These are phyloP conservation scores for Sula dactylatra DNA, from an alignment of 2,113 vertebrate genomes.

Conservation along the genomic window DNA sequence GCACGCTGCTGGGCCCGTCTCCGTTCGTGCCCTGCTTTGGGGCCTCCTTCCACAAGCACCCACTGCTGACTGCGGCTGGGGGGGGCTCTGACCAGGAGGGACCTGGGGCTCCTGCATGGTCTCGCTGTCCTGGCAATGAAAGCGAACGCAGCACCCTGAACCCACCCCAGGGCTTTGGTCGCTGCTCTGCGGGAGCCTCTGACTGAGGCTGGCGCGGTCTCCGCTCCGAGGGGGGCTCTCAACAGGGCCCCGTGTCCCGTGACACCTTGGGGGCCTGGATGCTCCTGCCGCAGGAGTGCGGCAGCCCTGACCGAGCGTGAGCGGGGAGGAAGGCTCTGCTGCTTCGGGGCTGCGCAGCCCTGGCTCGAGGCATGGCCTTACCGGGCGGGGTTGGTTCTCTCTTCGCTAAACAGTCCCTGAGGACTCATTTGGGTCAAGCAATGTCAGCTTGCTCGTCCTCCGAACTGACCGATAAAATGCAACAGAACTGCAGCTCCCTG, in stretches of 20 bases:
- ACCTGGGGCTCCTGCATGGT: rapidly evolving
- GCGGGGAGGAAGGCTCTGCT: background rate
- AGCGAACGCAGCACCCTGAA: rapidly evolving
- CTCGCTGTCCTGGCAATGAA: background rate
- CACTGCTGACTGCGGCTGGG: background rate
- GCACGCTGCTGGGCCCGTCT: background rate
- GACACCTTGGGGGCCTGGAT: background rate
- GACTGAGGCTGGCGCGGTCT: rapidly evolving
- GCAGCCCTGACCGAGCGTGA: background rate
- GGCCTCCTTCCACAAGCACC: background rate
- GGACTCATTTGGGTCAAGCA: background rate
- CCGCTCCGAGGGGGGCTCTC: background rate
- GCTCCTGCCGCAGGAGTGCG: background rate
- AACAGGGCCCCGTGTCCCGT: rapidly evolving
- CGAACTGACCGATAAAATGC: rapidly evolving
- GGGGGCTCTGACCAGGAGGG: too few species aligned
- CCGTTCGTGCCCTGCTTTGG: too few species aligned
- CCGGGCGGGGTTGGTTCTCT: rapidly evolving
- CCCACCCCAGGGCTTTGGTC: too few species aligned
- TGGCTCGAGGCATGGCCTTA: rapidly evolving
- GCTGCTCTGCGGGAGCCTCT: rapidly evolving
- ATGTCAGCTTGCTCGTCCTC: rapidly evolving
- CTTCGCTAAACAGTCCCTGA: background rate
- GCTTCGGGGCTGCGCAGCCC: background rate
- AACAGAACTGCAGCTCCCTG: background rate